A percentile compares a stretch with the other conserved stretches of the same genome.
Conservation (phyloP, 2,888 invertebrate genomes). For the Erynnis tages region DNA sequence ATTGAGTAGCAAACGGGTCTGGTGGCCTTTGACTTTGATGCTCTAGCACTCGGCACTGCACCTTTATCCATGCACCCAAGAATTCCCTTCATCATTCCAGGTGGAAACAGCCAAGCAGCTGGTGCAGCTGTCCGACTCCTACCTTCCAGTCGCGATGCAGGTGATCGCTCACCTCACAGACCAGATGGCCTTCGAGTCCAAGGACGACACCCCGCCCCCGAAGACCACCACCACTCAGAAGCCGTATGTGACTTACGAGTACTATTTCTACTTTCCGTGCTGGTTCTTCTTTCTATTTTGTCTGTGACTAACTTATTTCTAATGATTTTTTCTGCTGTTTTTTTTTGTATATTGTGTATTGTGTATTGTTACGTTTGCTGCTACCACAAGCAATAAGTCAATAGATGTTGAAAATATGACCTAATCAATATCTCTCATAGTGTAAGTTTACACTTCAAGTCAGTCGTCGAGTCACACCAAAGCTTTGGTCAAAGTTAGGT, state of each 20-base stretch:
- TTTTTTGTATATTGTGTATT: no score
- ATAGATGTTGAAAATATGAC: no score
- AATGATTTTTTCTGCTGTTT: not conserved
- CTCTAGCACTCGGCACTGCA: no score
- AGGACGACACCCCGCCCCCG: constrained; percentile 49
- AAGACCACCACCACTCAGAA: constrained; percentile 37
- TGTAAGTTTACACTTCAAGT: no score
- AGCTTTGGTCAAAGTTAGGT: no score
- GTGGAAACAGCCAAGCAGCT: constrained; percentile 65
- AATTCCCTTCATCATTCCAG: constrained; percentile 44
- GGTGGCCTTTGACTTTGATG: no score
- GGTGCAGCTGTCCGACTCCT: constrained; percentile 81
- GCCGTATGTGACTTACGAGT: constrained; percentile 23
- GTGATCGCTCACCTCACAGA: constrained; percentile 83
- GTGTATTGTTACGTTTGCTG: not conserved
- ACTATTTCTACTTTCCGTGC: not conserved
- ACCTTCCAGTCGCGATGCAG: constrained; percentile 86
- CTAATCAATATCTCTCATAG: no score
- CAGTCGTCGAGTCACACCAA: no score
- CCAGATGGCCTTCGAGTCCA: constrained; percentile 80
- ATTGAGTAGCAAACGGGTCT: no score
- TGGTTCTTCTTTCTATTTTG: not conserved
- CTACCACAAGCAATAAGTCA: no score
- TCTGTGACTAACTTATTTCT: no score
- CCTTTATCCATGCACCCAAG: no score